Base-by-base conservation (phyloP, 2,888 invertebrate species). In the Cactoblastis cactorum region DNA sequence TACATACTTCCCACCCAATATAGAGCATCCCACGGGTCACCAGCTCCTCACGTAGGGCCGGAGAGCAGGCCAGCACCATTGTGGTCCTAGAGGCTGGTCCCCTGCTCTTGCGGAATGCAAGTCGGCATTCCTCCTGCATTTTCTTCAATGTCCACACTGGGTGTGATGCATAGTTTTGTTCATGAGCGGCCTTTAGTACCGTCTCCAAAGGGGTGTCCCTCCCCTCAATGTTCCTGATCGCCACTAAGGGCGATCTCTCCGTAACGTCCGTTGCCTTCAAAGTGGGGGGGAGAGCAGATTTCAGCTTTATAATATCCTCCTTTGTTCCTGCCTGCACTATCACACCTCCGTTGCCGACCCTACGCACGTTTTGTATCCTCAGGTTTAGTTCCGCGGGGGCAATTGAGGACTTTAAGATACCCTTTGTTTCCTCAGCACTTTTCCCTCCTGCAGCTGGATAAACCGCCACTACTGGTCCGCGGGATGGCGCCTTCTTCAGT, bases 301-400 rank as follows among this genome's bases (percentile, higher is more conserved):
- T 14, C 0, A 35, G 1, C 5, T 24, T 41, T 6, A 12, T 8
- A 5, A 24, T 12, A 4, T 41, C 47, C 1, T 47, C 54, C 0
- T n/a, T 9, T 0, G 46, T 49, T 0, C 54, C 34, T 0, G 59
- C 57, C 12, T 55, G n/a, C 0, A 65, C 1, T 1, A 57, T 45
- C 0, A 59, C 52, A 0, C 61, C 63, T 0, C 52, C 50, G 17
- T 28, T 59, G 1, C 58, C 58, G 0, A 63, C 50, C 19, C 43
- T 55, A 0, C 57, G 15, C 0, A 56, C 46, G 0, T 33, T 3
- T 6, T 35, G 0, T 0, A 66, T 39, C 5, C 56, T 41, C 0
- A 65, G 47, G 2, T 53, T 49, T 0, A 39, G 0, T 0, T 24
- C 4, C 0, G n/a, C 38, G 0, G 58, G 60, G 3, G 52, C 15